Percentiles rank a stretch among this genome's conserved stretches.
Evolutionary conservation across 2,797 vertebrate species (phyloP).

Genomic region (Fundulus diaphanus): DNA sequence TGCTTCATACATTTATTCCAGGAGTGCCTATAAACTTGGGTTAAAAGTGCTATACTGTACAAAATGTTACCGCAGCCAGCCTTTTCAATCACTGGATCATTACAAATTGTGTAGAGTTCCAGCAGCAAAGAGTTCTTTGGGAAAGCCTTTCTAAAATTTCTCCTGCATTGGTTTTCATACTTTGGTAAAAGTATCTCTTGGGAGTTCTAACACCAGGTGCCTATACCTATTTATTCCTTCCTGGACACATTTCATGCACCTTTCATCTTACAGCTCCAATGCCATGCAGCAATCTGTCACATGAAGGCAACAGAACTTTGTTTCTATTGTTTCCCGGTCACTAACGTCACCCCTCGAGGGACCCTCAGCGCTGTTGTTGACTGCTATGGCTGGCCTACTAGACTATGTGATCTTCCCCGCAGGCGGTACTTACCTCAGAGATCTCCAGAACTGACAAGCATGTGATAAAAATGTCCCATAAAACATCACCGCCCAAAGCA

Average conservation of each 20-base stretch:
- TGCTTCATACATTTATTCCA: too few relatives aligned
- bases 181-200: constrained; percentile 28
- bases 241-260: constrained; percentile 31
- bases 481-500: constrained; percentile 19
- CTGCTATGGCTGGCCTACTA: constrained; percentile 25
- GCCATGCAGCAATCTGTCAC: constrained; percentile 50
- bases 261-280: constrained; percentile 30
- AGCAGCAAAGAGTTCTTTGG: constrained; percentile 15
- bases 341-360: not conserved
- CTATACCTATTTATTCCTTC: constrained; percentile 43
- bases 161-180: constrained; percentile 22
- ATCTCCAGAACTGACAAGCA: constrained; percentile 55
- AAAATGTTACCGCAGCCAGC: constrained; percentile 3
- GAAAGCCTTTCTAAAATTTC: constrained; percentile 41
- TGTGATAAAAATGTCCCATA: constrained; percentile 58
- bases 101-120: constrained; percentile 17
- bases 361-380: constrained; percentile 16
- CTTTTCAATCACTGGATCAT: constrained; percentile 9
- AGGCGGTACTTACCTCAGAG: constrained; percentile 45
- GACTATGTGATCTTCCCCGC: constrained; percentile 58
- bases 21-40: too few relatives aligned
- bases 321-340: constrained; percentile 15
- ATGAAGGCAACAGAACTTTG: constrained; percentile 40
- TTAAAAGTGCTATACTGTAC: constrained; percentile 4
- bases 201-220: constrained; percentile 43